A percentile compares a stretch with the other conserved stretches of the same genome.
These are phyloP conservation scores for Struthidea cinerea DNA, from an alignment of 2,113 vertebrate genomes.

Conservation along the genomic window DNA sequence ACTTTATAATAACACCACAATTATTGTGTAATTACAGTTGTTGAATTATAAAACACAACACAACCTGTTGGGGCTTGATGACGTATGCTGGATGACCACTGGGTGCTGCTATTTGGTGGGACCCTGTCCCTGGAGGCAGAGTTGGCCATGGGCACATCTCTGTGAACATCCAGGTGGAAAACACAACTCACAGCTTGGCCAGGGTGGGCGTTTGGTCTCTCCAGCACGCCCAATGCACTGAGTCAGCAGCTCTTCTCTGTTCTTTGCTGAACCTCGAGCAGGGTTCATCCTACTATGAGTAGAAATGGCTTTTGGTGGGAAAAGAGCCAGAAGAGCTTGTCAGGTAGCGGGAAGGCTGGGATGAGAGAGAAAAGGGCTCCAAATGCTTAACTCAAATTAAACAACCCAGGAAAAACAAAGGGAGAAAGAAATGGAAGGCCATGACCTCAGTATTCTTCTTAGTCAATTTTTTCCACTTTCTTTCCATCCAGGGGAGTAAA, in stretches of 20 bases:
- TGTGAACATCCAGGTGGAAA: not conserved
- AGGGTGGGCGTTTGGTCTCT: not conserved
- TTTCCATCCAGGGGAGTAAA: not conserved
- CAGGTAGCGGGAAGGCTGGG: not conserved
- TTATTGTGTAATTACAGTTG: not conserved
- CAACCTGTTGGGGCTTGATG: not conserved
- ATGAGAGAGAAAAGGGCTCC: not conserved
- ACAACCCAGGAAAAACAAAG: not conserved
- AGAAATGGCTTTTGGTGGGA: not conserved
- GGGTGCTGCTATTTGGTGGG: not conserved
- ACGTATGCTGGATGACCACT: not conserved
- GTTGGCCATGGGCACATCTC: not conserved
- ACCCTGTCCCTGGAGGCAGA: not conserved
- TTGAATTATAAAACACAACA: not conserved
- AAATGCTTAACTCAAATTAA: not conserved
- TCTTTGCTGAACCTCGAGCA: not conserved
- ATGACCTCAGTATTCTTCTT: constrained; percentile 26
- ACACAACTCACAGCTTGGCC: not conserved
- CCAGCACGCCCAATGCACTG: not conserved
- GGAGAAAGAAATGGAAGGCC: not conserved
- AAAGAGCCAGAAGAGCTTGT: not conserved
- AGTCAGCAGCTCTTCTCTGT: not conserved
- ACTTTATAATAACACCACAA: not conserved
- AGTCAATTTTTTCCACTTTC: not conserved
- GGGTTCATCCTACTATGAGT: not conserved